These are phyloP conservation scores for Lamellibrachia satsuma DNA, from an alignment of 2,888 invertebrate genomes.

Conservation along the genomic window DNA sequence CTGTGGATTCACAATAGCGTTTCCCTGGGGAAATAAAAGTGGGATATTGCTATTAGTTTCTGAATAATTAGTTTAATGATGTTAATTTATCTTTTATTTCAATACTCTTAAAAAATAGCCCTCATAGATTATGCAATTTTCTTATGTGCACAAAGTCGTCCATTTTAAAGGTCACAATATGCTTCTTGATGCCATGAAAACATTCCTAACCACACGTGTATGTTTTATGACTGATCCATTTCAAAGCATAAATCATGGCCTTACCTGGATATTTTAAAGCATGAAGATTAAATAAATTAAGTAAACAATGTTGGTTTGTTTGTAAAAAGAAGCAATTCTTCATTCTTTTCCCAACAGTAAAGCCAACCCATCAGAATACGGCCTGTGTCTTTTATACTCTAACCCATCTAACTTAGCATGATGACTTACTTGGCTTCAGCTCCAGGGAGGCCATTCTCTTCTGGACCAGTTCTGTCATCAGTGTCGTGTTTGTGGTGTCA, in stretches of 20 bases:
- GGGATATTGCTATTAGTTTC: background rate
- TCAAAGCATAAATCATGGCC: background rate
- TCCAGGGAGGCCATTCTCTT: conserved; percentile 52
- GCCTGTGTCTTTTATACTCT: background rate
- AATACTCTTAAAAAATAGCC: too few relatives aligned
- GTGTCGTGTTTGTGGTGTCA: conserved; percentile 21
- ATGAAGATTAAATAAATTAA: background rate
- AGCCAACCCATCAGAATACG: background rate
- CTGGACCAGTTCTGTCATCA: conserved; percentile 48
- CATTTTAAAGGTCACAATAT: too few relatives aligned
- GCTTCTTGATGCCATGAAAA: too few relatives aligned
- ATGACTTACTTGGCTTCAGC: conserved; percentile 49
- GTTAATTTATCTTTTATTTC: background rate
- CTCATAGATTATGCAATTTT: too few relatives aligned
- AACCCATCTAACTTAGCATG: background rate
- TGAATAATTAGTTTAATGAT: background rate
- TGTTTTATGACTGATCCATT: background rate
- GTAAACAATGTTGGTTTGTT: background rate
- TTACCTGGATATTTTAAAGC: background rate
- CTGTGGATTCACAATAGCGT: background rate
- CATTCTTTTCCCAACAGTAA: too few relatives aligned
- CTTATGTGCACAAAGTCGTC: too few relatives aligned
- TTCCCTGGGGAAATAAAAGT: background rate
- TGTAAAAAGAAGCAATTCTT: background rate
- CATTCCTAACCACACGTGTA: too few relatives aligned